Percentiles rank a stretch among this genome's conserved stretches.
Conservation (phyloP, 2,797 vertebrate genomes). For the Pogonophryne albipinna region DNA sequence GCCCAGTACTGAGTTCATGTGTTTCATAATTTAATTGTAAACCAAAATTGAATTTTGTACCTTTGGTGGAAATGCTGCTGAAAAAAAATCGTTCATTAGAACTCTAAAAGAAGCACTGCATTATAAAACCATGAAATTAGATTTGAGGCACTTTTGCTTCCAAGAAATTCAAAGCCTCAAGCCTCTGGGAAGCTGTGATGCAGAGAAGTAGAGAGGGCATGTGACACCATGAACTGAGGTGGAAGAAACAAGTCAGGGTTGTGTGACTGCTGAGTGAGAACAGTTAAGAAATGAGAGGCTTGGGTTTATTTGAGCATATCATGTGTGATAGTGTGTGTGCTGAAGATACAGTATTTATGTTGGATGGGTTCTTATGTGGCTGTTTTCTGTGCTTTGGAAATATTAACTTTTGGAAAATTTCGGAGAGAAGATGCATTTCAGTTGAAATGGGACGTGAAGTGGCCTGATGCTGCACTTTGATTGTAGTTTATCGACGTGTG, state of each 20-base stretch:
- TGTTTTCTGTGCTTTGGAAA: constrained; percentile 28
- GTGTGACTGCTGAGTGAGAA: constrained; percentile 56
- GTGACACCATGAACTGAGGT: constrained; percentile 60
- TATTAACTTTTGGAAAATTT: constrained; percentile 34
- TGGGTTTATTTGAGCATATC: constrained; percentile 30
- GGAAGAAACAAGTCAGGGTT: constrained; percentile 70
- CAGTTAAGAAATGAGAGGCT: constrained; percentile 37
- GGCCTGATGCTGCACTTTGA: constrained; percentile 51
- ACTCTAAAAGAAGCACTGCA: constrained; percentile 46
- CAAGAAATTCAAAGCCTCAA: constrained; percentile 54
- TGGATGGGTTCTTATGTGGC: background rate
- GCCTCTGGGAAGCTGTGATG: constrained; percentile 52
- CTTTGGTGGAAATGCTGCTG: constrained; percentile 19
- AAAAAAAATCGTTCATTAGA: constrained; percentile 50
- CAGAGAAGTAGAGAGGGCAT: constrained; percentile 10
- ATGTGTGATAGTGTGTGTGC: constrained; percentile 15
- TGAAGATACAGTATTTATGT: background rate
- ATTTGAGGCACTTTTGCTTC: constrained; percentile 63
- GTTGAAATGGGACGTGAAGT: constrained; percentile 59
- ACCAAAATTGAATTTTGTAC: constrained; percentile 22
- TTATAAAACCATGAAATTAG: constrained; percentile 64
- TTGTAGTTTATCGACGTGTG: constrained; percentile 54
- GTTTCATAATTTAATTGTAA: constrained; percentile 18
- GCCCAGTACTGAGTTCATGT: constrained; percentile 8
- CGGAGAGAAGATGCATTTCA: constrained; percentile 35